These are phyloP conservation scores for Micropoecilia bifurca DNA, from an alignment of 2,797 vertebrate species.

Conservation along the genomic window DNA sequence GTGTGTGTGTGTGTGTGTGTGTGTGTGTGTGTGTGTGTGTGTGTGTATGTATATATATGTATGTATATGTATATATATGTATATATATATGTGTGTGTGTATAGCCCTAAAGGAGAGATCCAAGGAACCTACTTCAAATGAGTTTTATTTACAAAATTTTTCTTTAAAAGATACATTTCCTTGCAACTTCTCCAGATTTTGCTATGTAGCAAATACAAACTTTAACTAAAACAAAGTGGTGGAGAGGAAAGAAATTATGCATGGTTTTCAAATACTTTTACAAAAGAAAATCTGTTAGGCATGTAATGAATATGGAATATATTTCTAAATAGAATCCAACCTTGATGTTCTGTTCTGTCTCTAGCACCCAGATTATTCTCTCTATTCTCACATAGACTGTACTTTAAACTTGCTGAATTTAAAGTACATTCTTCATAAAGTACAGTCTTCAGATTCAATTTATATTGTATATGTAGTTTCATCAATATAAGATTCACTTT, in stretches of 20 bases:
- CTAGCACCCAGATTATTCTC: no score
- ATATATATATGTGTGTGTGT: not conserved
- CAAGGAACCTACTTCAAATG: constrained; percentile 27
- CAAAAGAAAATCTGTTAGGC: not conserved
- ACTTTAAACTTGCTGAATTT: no score
- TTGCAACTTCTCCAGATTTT: not conserved
- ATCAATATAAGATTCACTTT: no score
- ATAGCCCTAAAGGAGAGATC: not conserved
- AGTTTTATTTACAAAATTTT: constrained; percentile 8
- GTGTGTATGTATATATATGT: no score
- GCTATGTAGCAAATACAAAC: not conserved
- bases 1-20: no score
- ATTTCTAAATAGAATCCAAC: not conserved
- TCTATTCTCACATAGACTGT: no score
- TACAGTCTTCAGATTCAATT: no score
- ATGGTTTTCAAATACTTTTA: not conserved
- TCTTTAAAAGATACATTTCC: not conserved
- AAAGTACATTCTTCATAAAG: no score
- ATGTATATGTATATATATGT: no score
- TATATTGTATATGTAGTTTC: no score
- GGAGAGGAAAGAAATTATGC: not conserved
- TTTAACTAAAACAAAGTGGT: not conserved
- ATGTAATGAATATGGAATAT: not conserved
- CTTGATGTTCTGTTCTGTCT: not conserved
- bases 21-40: no score